A percentile compares a stretch with the other conserved stretches of the same genome.
Evolutionary conservation across 1,140 invertebrate genomes (phyloP).

Genomic region (Papilio polytes): DNA sequence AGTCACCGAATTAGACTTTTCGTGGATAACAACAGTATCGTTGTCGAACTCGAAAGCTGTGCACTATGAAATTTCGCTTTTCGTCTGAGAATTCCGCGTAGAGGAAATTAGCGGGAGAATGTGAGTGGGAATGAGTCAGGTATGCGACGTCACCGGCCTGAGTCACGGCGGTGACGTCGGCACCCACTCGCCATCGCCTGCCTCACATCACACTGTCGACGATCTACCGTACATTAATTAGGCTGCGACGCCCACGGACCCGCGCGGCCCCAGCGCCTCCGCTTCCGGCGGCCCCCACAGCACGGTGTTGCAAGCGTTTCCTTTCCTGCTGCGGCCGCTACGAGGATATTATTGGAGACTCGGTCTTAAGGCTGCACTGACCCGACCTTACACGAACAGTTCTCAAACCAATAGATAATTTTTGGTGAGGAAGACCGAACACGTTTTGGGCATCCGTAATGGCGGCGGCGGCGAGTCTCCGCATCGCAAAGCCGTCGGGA

Average conservation of each 20-base stretch:
- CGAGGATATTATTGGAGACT: not conserved
- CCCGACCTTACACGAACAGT: slow-evolving; percentile 54
- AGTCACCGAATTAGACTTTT: not conserved
- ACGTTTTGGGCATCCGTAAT: slow-evolving; percentile 52
- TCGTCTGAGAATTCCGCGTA: not conserved
- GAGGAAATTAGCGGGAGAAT: slow-evolving; percentile 38
- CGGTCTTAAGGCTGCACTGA: not conserved
- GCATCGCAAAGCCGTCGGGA: slow-evolving; percentile 48
- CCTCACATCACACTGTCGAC: slow-evolving; percentile 4
- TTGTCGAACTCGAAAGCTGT: not conserved
- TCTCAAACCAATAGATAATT: slow-evolving; percentile 57
- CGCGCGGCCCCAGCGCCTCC: slow-evolving; percentile 60
- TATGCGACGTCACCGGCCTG: slow-evolving; percentile 70
- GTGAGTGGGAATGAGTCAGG: slow-evolving; percentile 65
- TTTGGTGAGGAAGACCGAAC: slow-evolving; percentile 45
- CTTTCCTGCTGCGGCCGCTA: slow-evolving; percentile 45
- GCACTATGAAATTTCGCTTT: not conserved
- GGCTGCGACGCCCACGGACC: slow-evolving; percentile 56
- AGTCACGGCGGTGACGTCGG: slow-evolving; percentile 70
- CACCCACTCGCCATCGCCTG: slow-evolving; percentile 53
- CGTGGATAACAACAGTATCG: not conserved
- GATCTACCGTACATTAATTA: slow-evolving; percentile 42
- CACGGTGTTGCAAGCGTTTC: slow-evolving; percentile 74
- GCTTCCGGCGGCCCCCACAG: slow-evolving; percentile 73
- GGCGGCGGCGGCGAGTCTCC: slow-evolving; percentile 40